Conservation (phyloP, 2,888 invertebrate species). For the Archips xylosteana region DNA sequence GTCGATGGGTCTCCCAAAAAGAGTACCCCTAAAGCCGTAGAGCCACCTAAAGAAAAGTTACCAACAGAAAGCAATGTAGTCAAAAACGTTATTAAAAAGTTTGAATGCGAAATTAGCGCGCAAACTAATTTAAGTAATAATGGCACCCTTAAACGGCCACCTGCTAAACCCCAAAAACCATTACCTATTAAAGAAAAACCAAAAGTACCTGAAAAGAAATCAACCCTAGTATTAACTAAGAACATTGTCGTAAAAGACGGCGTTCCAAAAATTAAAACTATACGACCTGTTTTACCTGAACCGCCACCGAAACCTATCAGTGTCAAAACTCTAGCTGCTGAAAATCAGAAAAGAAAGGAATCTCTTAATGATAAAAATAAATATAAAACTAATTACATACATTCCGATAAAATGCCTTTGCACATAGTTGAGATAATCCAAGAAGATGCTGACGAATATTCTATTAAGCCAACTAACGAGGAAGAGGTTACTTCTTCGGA, state of each 20-base stretch:
- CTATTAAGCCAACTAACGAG: conserved; percentile 39
- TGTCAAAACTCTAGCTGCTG: conserved; percentile 47
- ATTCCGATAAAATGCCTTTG: conserved; percentile 75
- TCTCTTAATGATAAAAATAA: conserved; percentile 75
- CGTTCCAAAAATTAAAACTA: conserved; percentile 81
- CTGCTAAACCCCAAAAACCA: conserved; percentile 65
- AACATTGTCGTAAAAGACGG: conserved; percentile 83
- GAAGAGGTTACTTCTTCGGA: conserved; percentile 43
- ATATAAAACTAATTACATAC: conserved; percentile 80
- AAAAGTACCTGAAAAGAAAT: conserved; percentile 87
- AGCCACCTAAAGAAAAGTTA: conserved; percentile 52
- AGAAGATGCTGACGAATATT: conserved; percentile 70
- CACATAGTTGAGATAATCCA: conserved; percentile 80
- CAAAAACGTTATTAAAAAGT: conserved; percentile 79
- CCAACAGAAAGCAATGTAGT: conserved; percentile 66
- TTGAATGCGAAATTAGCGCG: conserved; percentile 79
- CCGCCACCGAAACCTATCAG: conserved; percentile 52
- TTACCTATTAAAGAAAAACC: conserved; percentile 80
- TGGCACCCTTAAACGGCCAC: conserved; percentile 72
- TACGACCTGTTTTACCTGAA: conserved; percentile 63
- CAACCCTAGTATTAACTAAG: conserved; percentile 81
- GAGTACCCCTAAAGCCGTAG: conserved; percentile 47
- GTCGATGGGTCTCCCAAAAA: conserved; percentile 72
- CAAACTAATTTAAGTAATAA: conserved; percentile 58
- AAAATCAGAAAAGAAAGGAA: conserved; percentile 66